These are phyloP conservation scores for Pinna nobilis DNA, from an alignment of 1,140 invertebrate genomes.

Conservation along the genomic window DNA sequence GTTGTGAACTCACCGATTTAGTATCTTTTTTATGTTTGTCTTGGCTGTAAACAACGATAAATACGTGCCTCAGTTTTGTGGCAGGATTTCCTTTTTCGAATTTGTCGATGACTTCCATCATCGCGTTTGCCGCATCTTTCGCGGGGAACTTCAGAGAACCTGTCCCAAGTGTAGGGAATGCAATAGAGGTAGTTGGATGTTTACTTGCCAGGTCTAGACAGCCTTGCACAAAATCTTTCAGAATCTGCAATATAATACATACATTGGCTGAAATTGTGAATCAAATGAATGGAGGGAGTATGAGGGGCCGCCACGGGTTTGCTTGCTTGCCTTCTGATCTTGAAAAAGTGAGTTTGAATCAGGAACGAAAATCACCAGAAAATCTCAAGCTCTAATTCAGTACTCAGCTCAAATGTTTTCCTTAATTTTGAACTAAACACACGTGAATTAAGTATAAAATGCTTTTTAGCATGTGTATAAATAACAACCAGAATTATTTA, in stretches of 20 bases:
- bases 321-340: too few species aligned
- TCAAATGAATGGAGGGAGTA: background rate
- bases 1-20: conserved; percentile 26
- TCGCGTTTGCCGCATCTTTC: conserved; percentile 13
- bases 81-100: conserved; percentile 15
- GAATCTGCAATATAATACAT: conserved; percentile 33
- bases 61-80: conserved; percentile 13
- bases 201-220: conserved; percentile 41
- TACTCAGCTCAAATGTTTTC: too few species aligned
- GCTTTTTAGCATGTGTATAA: too few species aligned
- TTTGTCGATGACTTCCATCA: conserved; percentile 34
- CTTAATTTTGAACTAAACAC: too few species aligned
- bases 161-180: conserved; percentile 46
- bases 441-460: too few species aligned
- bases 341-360: too few species aligned
- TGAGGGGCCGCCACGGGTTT: too few species aligned
- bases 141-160: conserved; percentile 42
- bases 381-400: too few species aligned
- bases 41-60: conserved; percentile 30
- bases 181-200: conserved; percentile 30
- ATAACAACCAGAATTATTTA: too few species aligned
- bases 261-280: background rate
- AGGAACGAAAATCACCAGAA: too few species aligned
- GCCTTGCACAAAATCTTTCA: conserved; percentile 38
- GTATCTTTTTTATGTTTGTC: background rate